Evolutionary conservation across 2,113 vertebrate genomes (phyloP).

Genomic region (Crocuta crocuta): DNA sequence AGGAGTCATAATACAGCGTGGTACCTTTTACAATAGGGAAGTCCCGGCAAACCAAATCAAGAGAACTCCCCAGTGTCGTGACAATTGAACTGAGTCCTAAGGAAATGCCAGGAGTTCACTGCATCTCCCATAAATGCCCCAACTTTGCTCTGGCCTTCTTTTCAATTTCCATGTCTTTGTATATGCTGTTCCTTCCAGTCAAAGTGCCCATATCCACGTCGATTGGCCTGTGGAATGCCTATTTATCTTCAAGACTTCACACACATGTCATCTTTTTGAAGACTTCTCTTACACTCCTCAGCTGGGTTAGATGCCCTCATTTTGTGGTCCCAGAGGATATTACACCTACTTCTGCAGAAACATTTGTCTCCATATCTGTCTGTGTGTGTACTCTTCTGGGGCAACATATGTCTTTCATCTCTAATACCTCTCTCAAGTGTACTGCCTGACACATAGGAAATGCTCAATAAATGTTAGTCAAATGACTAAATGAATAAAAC

Average conservation of each 20-base stretch:
- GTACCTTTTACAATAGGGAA: too few relatives aligned
- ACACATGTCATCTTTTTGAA: neutral
- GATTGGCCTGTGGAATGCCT: neutral
- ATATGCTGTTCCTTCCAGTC: neutral
- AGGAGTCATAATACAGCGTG: neutral
- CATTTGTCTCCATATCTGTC: neutral
- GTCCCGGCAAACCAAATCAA: neutral
- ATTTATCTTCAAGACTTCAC: neutral
- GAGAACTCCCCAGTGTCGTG: neutral
- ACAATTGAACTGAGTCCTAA: neutral
- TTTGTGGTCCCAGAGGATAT: neutral
- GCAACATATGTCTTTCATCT: neutral
- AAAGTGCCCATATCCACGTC: neutral
- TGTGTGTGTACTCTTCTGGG: neutral
- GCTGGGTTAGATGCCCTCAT: neutral
- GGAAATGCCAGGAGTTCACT: neutral
- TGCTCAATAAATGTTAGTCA: neutral
- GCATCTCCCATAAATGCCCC: neutral
- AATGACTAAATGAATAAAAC: neutral
- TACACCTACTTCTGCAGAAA: neutral
- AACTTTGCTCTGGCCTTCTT: neutral
- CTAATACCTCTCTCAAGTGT: neutral
- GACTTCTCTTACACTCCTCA: neutral
- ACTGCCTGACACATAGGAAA: neutral
- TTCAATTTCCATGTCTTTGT: neutral